A percentile compares a stretch with the other conserved stretches of the same genome.
Evolutionary conservation across 2,888 invertebrate species (phyloP).

Genomic region (Napeogenes sylphis): DNA sequence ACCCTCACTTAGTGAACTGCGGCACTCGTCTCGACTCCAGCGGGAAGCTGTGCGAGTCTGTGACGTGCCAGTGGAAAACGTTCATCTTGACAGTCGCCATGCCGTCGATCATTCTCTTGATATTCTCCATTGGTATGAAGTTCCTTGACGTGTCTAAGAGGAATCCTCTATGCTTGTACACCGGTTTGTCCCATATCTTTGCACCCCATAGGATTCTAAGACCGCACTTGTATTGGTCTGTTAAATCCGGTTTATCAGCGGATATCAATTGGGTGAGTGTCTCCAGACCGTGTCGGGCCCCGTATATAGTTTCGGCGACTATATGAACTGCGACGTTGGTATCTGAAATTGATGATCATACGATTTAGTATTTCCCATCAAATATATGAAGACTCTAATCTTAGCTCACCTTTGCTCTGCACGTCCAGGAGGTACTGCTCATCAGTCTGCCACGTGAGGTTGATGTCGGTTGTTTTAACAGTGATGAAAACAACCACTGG

Average conservation of each 20-base stretch:
- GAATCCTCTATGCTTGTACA: conserved; percentile 90
- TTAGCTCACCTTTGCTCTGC: conserved; percentile 70
- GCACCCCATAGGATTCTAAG: conserved; percentile 80
- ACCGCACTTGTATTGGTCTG: conserved; percentile 56
- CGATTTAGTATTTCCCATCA: background rate
- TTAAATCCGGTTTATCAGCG: conserved; percentile 47
- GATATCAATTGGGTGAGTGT: conserved; percentile 83
- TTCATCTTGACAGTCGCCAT: conserved; percentile 94
- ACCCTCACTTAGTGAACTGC: conserved; percentile 82
- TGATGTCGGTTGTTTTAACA: conserved; percentile 66
- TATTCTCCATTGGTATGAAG: conserved; percentile 84
- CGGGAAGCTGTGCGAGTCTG: conserved; percentile 95
- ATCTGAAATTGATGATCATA: conserved; percentile 46
- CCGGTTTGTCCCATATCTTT: conserved; percentile 85
- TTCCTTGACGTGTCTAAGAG: conserved; percentile 93
- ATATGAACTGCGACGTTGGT: conserved; percentile 74
- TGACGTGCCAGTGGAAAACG: conserved; percentile 94
- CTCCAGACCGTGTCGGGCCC: conserved; percentile 86
- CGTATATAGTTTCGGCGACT: conserved; percentile 80
- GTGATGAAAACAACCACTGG: conserved; percentile 78
- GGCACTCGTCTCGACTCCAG: conserved; percentile 86
- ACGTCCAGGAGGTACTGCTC: conserved; percentile 82
- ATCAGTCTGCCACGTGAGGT: conserved; percentile 81
- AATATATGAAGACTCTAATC: background rate
- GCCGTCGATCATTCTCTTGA: conserved; percentile 86